These are phyloP conservation scores for Steinernema hermaphroditum DNA, from an alignment of 2,888 invertebrate species.

Conservation along the genomic window DNA sequence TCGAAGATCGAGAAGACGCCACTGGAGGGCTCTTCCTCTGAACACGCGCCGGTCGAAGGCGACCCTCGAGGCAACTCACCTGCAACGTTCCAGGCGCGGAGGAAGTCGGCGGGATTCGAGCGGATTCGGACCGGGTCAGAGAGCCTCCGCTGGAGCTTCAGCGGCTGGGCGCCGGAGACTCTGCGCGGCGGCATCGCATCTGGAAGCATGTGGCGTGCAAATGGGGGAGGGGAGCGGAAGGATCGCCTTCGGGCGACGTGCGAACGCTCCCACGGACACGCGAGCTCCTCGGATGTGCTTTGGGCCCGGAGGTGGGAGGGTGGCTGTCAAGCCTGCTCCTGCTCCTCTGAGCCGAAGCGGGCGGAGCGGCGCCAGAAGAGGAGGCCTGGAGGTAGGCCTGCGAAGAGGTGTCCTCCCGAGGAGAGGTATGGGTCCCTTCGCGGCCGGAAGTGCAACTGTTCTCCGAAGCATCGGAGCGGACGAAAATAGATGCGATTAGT, in stretches of 20 bases:
- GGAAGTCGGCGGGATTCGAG: conserved; percentile 10
- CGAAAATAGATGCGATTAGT: not conserved
- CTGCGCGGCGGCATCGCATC: conserved; percentile 22
- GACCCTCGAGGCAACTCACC: conserved; percentile 1
- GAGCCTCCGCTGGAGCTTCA: conserved; percentile 19
- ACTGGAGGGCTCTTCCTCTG: not conserved
- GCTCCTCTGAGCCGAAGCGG: too few relatives aligned
- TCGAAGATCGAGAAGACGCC: conserved; percentile 25
- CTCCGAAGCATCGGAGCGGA: not conserved
- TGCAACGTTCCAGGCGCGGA: conserved; percentile 5
- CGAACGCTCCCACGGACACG: conserved; percentile 24
- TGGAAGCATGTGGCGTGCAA: conserved; percentile 1
- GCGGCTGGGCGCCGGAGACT: not conserved
- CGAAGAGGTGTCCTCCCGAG: too few relatives aligned
- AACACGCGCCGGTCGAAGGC: too few relatives aligned
- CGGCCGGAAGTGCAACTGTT: not conserved
- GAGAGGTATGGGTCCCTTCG: too few relatives aligned
- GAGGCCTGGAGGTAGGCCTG: too few relatives aligned
- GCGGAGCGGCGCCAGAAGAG: too few relatives aligned
- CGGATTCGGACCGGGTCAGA: conserved; percentile 21
- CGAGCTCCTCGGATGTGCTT: not conserved
- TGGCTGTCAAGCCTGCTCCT: too few relatives aligned
- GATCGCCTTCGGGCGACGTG: conserved; percentile 11
- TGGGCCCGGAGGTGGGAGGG: too few relatives aligned
- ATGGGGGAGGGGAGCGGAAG: not conserved